Conservation (phyloP, 2,113 vertebrate genomes). For the Ginglymostoma cirratum region DNA sequence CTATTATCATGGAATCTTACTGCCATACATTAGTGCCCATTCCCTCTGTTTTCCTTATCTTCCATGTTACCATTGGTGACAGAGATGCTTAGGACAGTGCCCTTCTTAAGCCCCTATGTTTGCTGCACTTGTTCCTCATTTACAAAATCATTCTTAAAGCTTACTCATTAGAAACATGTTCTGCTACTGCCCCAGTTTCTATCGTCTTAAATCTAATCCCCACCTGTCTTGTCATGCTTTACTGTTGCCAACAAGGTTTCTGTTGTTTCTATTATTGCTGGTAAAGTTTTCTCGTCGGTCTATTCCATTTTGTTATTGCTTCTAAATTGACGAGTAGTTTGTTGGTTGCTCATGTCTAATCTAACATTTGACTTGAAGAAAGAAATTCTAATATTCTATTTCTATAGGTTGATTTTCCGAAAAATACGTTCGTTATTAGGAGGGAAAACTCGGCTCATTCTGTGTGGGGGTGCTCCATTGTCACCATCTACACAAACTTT, state of each 20-base stretch:
- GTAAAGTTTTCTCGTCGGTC: not conserved
- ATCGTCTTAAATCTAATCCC: not conserved
- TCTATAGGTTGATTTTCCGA: slow-evolving; percentile 76
- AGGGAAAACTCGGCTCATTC: slow-evolving; percentile 71
- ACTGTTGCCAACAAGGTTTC: too few species aligned
- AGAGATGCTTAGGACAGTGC: not conserved
- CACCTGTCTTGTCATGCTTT: not conserved
- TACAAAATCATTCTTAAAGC: not conserved
- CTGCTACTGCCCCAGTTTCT: not conserved
- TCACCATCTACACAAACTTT: slow-evolving; percentile 85
- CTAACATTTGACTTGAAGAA: not conserved
- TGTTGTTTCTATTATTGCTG: not conserved
- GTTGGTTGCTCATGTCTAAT: not conserved
- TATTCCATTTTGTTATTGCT: not conserved
- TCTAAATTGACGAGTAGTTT: not conserved
- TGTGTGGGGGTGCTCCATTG: slow-evolving; percentile 87
- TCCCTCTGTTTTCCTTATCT: not conserved
- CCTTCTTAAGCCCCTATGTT: not conserved
- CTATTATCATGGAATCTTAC: not conserved
- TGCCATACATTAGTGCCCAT: not conserved
- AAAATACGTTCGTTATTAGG: slow-evolving; percentile 81
- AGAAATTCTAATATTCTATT: not conserved
- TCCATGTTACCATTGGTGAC: not conserved
- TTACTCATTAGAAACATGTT: not conserved
- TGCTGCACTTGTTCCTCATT: not conserved